Conservation (phyloP, 2,888 invertebrate genomes). For the Augiades crinisus region DNA sequence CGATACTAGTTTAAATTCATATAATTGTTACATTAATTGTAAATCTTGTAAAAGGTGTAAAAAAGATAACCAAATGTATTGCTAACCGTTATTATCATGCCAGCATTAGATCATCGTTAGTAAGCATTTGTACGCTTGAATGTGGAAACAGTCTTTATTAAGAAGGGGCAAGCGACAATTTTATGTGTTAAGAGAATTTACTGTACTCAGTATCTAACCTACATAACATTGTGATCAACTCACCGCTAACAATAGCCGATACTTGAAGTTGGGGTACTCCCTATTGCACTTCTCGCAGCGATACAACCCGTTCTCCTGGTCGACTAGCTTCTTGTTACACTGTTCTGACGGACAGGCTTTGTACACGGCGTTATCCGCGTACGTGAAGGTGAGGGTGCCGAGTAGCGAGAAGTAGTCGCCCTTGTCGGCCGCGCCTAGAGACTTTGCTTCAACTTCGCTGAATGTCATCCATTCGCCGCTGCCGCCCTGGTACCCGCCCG, state of each 20-base stretch:
- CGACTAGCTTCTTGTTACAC: slow-evolving; percentile 97
- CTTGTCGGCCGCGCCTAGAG: slow-evolving; percentile 87
- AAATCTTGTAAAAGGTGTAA: too few species aligned
- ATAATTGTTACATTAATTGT: too few species aligned
- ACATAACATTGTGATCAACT: too few species aligned
- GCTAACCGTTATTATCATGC: too few species aligned
- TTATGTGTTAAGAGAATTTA: too few species aligned
- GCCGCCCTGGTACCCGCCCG: slow-evolving; percentile 68
- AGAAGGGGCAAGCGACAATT: too few species aligned
- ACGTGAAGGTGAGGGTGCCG: slow-evolving; percentile 89
- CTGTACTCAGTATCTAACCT: too few species aligned
- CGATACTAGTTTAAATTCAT: too few species aligned
- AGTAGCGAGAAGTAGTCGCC: slow-evolving; percentile 91
- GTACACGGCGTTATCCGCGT: slow-evolving; percentile 92
- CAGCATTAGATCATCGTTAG: too few species aligned
- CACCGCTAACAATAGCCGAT: slow-evolving; percentile 90
- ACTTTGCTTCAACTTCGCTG: slow-evolving; percentile 85
- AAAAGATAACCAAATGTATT: too few species aligned
- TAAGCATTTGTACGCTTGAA: too few species aligned
- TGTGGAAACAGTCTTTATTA: too few species aligned
- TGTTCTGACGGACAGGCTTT: slow-evolving; percentile 93
- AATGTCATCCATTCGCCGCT: slow-evolving; percentile 88
- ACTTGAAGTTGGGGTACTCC: slow-evolving; percentile 92
- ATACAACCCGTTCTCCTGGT: slow-evolving; percentile 92
- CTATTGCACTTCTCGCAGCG: slow-evolving; percentile 97